These are phyloP conservation scores for Serranochromis macrocephalus DNA, from an alignment of 2,113 vertebrate species.

Conservation along the genomic window DNA sequence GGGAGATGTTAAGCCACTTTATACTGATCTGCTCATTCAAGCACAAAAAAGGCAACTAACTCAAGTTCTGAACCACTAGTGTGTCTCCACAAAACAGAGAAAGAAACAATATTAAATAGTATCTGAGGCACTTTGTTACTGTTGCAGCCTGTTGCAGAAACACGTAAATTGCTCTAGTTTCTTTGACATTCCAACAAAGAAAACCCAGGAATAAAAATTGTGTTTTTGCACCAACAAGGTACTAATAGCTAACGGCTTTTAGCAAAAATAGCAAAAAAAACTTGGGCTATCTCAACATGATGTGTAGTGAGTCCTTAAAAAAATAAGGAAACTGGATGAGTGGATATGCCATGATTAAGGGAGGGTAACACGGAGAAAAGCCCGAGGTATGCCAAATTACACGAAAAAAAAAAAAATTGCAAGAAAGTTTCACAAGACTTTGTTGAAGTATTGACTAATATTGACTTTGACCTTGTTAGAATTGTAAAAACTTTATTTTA, in stretches of 20 bases:
- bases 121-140: not conserved
- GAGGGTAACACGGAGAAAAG: not conserved
- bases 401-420: not conserved
- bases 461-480: not conserved
- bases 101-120: rapidly evolving
- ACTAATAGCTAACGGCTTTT: rapidly evolving
- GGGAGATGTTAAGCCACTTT: not conserved
- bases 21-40: not conserved
- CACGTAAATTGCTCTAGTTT: not conserved
- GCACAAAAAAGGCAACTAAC: not conserved
- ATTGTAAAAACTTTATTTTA: not conserved
- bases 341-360: not conserved
- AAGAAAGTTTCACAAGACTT: not conserved
- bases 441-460: not conserved
- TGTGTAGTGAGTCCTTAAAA: not conserved
- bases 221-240: not conserved
- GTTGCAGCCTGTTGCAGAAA: not conserved
- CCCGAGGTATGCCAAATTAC: not conserved
- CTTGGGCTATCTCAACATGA: not conserved
- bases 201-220: no score
- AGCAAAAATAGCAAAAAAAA: not conserved
- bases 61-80: not conserved
- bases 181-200: not conserved
- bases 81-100: not conserved
- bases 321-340: not conserved